A percentile compares a stretch with the other conserved stretches of the same genome.
These are phyloP conservation scores for Zoanthus sociatus DNA, from an alignment of 92 coral and sea anemone genomes.

Conservation along the genomic window DNA sequence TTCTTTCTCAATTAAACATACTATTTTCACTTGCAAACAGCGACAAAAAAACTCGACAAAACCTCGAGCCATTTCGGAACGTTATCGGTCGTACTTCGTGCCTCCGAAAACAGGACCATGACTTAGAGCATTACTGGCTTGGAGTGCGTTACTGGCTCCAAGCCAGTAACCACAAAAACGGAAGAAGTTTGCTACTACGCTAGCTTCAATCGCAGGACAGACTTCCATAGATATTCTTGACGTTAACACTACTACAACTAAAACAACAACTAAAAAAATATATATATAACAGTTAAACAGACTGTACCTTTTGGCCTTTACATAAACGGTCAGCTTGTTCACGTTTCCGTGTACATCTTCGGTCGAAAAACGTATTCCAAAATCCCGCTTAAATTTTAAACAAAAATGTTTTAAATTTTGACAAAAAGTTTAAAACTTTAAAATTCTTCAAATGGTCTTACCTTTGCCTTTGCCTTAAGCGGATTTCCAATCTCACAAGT, in stretches of 20 bases:
- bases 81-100: no score
- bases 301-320: slow-evolving; percentile 22
- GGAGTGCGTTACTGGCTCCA: no score
- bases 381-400: slow-evolving; percentile 13
- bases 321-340: neutral
- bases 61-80: no score
- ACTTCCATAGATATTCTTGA: neutral
- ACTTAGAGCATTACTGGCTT: no score
- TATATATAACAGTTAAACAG: no score
- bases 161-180: neutral
- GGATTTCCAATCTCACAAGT: slow-evolving; percentile 45
- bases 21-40: no score
- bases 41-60: no score
- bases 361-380: slow-evolving; percentile 20
- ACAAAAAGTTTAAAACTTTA: neutral
- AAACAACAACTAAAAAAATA: neutral
- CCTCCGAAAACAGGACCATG: no score
- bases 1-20: no score
- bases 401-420: neutral
- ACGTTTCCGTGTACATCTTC: slow-evolving; percentile 22
- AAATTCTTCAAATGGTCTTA: neutral
- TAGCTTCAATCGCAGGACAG: neutral
- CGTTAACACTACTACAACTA: neutral
- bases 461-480: slow-evolving; percentile 23
- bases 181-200: neutral